Evolutionary conservation across 2,888 invertebrate genomes (phyloP), one percentile per base, ranked within the genome.

Genomic region (Lithophane semibrunnea): DNA sequence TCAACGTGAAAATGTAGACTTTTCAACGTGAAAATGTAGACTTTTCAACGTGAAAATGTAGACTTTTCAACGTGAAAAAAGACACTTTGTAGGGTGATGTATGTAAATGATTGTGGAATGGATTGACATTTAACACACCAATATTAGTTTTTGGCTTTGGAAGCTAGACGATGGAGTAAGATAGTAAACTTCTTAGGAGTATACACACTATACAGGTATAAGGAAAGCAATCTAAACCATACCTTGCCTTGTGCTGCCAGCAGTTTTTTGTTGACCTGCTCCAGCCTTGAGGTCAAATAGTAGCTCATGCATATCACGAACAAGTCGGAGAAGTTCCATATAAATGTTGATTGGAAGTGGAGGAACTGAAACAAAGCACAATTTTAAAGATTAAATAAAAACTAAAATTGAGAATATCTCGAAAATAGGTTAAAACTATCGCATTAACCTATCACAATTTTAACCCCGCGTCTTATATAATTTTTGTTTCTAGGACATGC

Each of bases 311-410:
- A 95, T 90, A 98, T 98, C 67, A 98, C 97, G 90, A 98, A 98
- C 54, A 98, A 92, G 90, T 98, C 98, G 82, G 98, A 97, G 88
- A 97, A 98, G 89, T 97, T 98, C 98, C 98, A 98, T 1, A 97
- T 97, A 75, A 98, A 98, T 0, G 98, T 98, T 12, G 97, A 97
- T 73, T 98, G 96, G 60, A 98, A 93, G 90, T 98, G 98, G 18
- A 97, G 92, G 67, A 97, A 95, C 96, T 96, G 92, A 72, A 94
- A 94, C 2, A 24, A 47, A 42, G 10, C 0, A 54, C n/a, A 0
- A 13, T 3, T 12, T 75, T 7, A n/a, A 12, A 49, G 8, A 7
- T 16, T 8, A 29, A n/a, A 12, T n/a, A 21, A n/a, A 49, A n/a
- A 56, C 4, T 12, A n/a, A 8, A 56, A n/a, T n/a, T 56, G 1